Evolutionary conservation across 2,888 invertebrate genomes (phyloP).

Genomic region (Fragum whitleyi): DNA sequence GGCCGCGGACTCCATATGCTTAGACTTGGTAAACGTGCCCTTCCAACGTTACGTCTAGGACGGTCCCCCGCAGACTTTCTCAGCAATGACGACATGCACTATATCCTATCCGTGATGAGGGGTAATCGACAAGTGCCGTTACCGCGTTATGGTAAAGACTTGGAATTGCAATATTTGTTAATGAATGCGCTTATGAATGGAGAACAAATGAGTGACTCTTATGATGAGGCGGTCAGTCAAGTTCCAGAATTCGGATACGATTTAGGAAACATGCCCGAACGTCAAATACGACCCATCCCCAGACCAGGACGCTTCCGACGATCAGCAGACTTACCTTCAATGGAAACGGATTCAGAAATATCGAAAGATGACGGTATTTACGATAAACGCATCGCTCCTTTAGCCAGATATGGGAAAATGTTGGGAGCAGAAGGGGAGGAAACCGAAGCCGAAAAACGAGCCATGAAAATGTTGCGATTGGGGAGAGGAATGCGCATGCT

Average conservation of each 20-base stretch:
- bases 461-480: slow-evolving; percentile 72
- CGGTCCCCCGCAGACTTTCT: slow-evolving; percentile 46
- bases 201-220: slow-evolving; percentile 43
- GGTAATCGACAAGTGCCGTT: slow-evolving; percentile 66
- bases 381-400: slow-evolving; percentile 43
- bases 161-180: slow-evolving; percentile 59
- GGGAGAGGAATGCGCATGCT: slow-evolving; percentile 75
- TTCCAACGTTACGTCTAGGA: slow-evolving; percentile 71
- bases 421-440: slow-evolving; percentile 7
- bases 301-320: slow-evolving; percentile 62
- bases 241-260: slow-evolving; percentile 53
- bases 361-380: slow-evolving; percentile 4
- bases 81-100: slow-evolving; percentile 55
- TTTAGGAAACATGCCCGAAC: slow-evolving; percentile 51
- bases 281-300: slow-evolving; percentile 67
- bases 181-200: slow-evolving; percentile 62
- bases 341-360: background rate
- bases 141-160: slow-evolving; percentile 70
- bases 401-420: slow-evolving; percentile 59
- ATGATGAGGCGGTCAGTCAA: slow-evolving; percentile 35
- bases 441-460: slow-evolving; percentile 49
- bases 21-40: slow-evolving; percentile 73
- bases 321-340: slow-evolving; percentile 19
- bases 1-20: slow-evolving; percentile 77
- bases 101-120: slow-evolving; percentile 53